A percentile compares a stretch with the other conserved stretches of the same genome.
Conservation (phyloP, 2,113 vertebrate genomes). For the Garra rufa region DNA sequence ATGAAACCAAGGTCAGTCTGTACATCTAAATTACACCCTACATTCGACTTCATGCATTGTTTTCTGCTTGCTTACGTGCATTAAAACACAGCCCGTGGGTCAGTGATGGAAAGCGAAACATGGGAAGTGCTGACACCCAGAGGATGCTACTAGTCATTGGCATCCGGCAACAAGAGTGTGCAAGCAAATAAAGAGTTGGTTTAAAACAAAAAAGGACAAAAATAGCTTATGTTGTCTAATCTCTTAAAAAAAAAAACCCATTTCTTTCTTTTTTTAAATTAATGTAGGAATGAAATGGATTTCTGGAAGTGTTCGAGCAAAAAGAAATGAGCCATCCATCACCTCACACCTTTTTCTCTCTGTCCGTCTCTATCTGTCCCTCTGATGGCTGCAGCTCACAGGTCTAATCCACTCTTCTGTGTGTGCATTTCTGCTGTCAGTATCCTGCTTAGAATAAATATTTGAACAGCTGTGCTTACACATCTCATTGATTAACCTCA, state of each 20-base stretch:
- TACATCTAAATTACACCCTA: constrained; percentile 13
- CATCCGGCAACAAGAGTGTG: constrained; percentile 63
- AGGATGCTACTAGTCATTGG: constrained; percentile 77
- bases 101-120: constrained; percentile 49
- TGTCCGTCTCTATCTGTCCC: constrained; percentile 20
- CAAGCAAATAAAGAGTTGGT: background rate
- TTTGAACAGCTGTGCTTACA: constrained; percentile 61
- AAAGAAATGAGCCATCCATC: background rate
- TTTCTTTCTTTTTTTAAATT: background rate
- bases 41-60: background rate
- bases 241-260: background rate
- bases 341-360: background rate
- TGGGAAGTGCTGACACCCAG: constrained; percentile 81
- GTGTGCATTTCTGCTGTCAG: constrained; percentile 51
- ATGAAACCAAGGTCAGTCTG: background rate
- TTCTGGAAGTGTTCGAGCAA: background rate
- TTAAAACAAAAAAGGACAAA: background rate
- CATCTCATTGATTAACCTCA: constrained; percentile 57
- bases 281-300: background rate
- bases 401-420: constrained; percentile 63
- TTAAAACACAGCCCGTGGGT: constrained; percentile 24
- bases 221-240: background rate
- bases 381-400: constrained; percentile 44
- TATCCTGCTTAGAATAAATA: constrained; percentile 64
- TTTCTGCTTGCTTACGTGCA: background rate